phyloP scores from a whole-genome alignment of 2,797 vertebrate genomes.

The Poecilia velifera region DNA sequence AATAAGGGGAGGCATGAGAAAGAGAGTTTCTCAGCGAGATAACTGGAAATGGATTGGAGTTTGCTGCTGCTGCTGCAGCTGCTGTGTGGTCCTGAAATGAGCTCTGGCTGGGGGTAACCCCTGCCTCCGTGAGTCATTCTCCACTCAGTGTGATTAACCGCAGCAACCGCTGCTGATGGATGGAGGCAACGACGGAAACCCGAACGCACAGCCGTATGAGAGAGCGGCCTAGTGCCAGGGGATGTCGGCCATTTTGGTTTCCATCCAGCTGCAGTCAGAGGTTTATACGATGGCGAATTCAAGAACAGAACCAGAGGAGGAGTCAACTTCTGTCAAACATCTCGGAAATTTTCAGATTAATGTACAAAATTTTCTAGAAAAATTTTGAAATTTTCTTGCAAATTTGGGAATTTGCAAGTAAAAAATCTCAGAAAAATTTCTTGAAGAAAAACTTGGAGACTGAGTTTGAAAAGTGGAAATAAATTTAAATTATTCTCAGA shows the following conservation, averaged over 20 bases:
- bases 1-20: slow-evolving; percentile 9
- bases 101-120: slow-evolving; percentile 61
- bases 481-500: no score
- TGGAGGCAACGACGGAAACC: slow-evolving; percentile 40
- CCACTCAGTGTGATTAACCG: slow-evolving; percentile 45
- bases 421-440: no score
- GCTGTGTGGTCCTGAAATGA: slow-evolving; percentile 59
- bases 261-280: not conserved
- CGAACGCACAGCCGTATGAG: slow-evolving; percentile 4
- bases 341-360: no score
- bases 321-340: no score
- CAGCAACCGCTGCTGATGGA: slow-evolving; percentile 52
- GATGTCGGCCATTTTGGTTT: slow-evolving; percentile 35
- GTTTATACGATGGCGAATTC: not conserved
- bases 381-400: no score
- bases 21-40: slow-evolving; percentile 20
- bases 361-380: no score
- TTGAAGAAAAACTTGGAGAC: no score
- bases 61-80: slow-evolving; percentile 29
- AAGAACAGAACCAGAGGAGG: no score
- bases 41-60: slow-evolving; percentile 39
- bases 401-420: no score
- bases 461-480: no score
- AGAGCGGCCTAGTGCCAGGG: slow-evolving; percentile 25
- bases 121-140: slow-evolving; percentile 58